Conservation (phyloP, 37 sponge, comb jelly and placozoan species). For the Spongia lamella region DNA sequence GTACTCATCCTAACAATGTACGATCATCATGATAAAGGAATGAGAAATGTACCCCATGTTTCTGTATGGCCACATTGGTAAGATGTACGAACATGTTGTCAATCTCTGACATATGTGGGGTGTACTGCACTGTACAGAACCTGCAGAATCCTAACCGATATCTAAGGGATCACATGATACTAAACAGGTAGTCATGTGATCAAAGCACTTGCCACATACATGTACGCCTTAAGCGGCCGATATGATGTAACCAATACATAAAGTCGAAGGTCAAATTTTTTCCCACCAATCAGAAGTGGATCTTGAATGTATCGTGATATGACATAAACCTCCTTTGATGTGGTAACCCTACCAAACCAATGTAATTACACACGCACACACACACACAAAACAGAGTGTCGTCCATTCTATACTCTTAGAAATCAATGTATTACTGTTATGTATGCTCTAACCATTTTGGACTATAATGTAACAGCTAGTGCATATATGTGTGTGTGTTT, state of each 20-base stretch:
- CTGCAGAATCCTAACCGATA: slow-evolving; percentile 93
- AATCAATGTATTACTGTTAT: no score
- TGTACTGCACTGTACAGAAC: slow-evolving; percentile 98
- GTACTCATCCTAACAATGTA: slow-evolving; percentile 77
- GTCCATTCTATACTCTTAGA: no score
- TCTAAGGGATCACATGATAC: slow-evolving; percentile 24
- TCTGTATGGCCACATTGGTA: slow-evolving; percentile 97
- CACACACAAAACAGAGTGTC: background rate
- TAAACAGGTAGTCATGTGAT: no score
- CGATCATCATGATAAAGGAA: background rate
- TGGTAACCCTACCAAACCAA: slow-evolving; percentile 41
- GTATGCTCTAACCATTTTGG: no score
- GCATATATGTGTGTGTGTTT: no score
- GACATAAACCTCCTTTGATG: slow-evolving; percentile 89
- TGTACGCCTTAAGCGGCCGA: slow-evolving; percentile 91
- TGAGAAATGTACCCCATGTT: slow-evolving; percentile 77
- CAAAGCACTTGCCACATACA: slow-evolving; percentile 39
- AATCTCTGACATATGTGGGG: slow-evolving; percentile 73
- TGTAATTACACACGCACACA: background rate
- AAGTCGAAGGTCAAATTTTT: slow-evolving; percentile 95
- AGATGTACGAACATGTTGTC: slow-evolving; percentile 97
- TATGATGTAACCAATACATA: slow-evolving; percentile 95
- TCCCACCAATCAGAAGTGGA: slow-evolving; percentile 95
- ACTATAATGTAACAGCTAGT: no score
- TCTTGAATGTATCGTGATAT: slow-evolving; percentile 94